phyloP scores from a whole-genome alignment of 2,888 invertebrate genomes.

The Dorcus hopei region DNA sequence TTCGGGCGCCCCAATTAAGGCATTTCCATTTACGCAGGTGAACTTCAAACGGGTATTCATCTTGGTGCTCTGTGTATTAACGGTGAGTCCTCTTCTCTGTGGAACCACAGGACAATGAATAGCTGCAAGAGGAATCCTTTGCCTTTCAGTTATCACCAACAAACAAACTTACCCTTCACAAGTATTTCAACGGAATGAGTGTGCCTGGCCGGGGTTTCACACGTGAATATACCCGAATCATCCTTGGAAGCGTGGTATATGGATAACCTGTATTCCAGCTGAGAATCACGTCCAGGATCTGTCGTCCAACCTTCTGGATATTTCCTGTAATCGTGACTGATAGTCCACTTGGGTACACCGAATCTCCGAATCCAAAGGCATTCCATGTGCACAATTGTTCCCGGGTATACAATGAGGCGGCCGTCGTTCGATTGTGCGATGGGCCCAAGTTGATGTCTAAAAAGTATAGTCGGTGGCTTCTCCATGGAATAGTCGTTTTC shows the following conservation, averaged over 20 bases:
- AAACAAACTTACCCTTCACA: constrained; percentile 61
- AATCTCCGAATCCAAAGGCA: constrained; percentile 84
- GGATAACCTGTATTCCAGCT: constrained; percentile 76
- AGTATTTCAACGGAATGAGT: constrained; percentile 76
- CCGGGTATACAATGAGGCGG: constrained; percentile 79
- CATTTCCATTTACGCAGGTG: constrained; percentile 77
- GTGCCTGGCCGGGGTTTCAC: constrained; percentile 81
- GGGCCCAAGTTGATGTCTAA: constrained; percentile 77
- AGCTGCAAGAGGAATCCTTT: constrained; percentile 44
- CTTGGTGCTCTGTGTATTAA: constrained; percentile 68
- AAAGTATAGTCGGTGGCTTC: constrained; percentile 80
- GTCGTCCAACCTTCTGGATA: constrained; percentile 81
- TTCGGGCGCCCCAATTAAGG: constrained; percentile 72
- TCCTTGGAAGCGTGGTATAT: constrained; percentile 77
- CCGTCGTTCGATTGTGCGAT: constrained; percentile 86
- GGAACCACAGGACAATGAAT: constrained; percentile 78
- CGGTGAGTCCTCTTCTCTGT: constrained; percentile 68
- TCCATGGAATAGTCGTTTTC: constrained; percentile 86
- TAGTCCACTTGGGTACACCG: constrained; percentile 82
- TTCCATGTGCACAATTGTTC: constrained; percentile 82
- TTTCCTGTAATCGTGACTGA: constrained; percentile 65
- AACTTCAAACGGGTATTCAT: constrained; percentile 72
- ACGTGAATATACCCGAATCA: constrained; percentile 81
- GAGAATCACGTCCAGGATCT: constrained; percentile 74
- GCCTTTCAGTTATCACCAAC: too few relatives aligned